These are phyloP conservation scores for Kryptolebias marmoratus DNA, from an alignment of 2,113 vertebrate species.

Conservation along the genomic window DNA sequence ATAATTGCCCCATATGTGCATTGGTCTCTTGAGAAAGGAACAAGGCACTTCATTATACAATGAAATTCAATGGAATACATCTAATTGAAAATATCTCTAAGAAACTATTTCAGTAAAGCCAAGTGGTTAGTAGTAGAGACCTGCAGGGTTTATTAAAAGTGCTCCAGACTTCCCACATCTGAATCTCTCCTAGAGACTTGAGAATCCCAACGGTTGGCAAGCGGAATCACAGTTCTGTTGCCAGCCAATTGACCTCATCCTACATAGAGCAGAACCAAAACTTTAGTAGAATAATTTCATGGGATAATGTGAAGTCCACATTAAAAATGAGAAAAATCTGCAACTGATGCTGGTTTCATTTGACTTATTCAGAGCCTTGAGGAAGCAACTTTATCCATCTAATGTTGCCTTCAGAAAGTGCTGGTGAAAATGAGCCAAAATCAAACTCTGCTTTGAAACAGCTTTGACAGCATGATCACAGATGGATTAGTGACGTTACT, in stretches of 20 bases:
- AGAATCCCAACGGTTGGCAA: slow-evolving; percentile 14
- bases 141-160: slow-evolving; percentile 56
- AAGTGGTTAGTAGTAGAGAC: slow-evolving; percentile 40
- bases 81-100: slow-evolving; percentile 59
- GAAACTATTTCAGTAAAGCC: slow-evolving; percentile 37
- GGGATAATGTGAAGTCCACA: slow-evolving; percentile 10
- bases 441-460: slow-evolving; percentile 16
- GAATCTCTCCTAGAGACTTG: slow-evolving; percentile 33
- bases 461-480: slow-evolving; percentile 29
- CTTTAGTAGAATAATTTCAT: slow-evolving; percentile 14
- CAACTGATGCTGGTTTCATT: background rate
- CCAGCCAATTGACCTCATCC: slow-evolving; percentile 40
- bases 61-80: slow-evolving; percentile 58
- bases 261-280: slow-evolving; percentile 29
- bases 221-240: slow-evolving; percentile 5
- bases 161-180: slow-evolving; percentile 37
- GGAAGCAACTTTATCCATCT: background rate
- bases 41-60: slow-evolving; percentile 49
- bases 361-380: background rate
- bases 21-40: slow-evolving; percentile 34
- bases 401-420: slow-evolving; percentile 1
- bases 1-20: slow-evolving; percentile 59
- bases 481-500: slow-evolving; percentile 34
- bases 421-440: slow-evolving; percentile 10
- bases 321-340: background rate